These are phyloP conservation scores for Pampus argenteus DNA, from an alignment of 2,797 vertebrate genomes.

Conservation along the genomic window DNA sequence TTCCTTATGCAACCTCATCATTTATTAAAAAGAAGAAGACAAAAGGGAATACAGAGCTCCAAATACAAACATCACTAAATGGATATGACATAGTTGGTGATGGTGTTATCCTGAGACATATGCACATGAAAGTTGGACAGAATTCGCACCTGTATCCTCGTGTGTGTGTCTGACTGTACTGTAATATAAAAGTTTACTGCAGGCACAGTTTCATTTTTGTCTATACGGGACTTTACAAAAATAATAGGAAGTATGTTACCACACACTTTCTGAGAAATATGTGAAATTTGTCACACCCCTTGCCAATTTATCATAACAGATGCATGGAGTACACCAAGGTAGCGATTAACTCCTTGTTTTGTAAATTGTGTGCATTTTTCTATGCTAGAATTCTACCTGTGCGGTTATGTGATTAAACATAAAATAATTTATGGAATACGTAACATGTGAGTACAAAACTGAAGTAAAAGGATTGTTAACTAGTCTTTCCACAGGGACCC, in stretches of 20 bases:
- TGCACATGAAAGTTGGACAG: background rate
- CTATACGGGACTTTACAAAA: background rate
- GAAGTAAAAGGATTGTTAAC: too few relatives aligned
- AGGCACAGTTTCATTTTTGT: background rate
- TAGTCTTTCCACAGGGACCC: too few relatives aligned
- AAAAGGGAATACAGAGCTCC: too few relatives aligned
- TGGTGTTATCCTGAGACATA: background rate
- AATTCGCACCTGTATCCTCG: too few relatives aligned
- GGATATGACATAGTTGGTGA: background rate
- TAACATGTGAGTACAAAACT: background rate
- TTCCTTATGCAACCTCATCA: too few relatives aligned
- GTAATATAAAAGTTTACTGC: background rate
- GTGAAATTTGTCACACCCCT: background rate
- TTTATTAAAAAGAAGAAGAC: too few relatives aligned
- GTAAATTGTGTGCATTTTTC: background rate
- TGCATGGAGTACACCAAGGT: background rate
- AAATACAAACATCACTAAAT: background rate
- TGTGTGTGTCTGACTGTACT: background rate
- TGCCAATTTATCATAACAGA: background rate
- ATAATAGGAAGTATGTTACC: background rate
- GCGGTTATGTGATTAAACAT: background rate
- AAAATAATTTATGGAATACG: background rate
- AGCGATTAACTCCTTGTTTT: too few relatives aligned
- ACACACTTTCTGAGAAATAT: background rate
- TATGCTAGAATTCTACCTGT: background rate